Conservation (phyloP, 2,797 vertebrate species). For the Callimico goeldii region DNA sequence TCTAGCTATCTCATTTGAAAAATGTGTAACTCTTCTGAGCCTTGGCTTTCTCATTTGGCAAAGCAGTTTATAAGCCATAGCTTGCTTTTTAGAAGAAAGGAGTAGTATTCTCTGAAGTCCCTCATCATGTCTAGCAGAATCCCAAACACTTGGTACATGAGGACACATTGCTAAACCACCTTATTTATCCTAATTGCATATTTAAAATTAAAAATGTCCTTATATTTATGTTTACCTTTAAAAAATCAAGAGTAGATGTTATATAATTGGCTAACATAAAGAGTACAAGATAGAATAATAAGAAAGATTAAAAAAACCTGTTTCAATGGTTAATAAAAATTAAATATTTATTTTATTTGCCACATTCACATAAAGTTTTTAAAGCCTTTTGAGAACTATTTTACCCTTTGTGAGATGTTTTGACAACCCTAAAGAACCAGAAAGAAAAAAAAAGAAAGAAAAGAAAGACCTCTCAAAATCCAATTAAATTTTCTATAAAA, state of each 20-base stretch:
- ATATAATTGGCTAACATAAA: background rate
- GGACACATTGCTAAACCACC: background rate
- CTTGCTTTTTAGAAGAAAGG: background rate
- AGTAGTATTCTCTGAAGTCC: background rate
- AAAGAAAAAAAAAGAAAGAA: background rate
- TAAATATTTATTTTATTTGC: background rate
- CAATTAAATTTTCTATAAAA: conserved; percentile 1
- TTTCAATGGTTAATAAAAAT: background rate
- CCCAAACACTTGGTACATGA: background rate
- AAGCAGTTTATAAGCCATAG: background rate
- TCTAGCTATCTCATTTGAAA: background rate
- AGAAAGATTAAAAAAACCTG: background rate
- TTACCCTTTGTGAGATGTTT: background rate
- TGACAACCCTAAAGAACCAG: background rate
- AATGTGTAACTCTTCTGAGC: background rate
- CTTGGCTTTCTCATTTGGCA: background rate
- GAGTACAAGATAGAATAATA: background rate
- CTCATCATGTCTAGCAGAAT: background rate
- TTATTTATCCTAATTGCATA: background rate
- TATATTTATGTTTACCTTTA: background rate
- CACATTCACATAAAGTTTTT: background rate
- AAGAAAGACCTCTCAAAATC: background rate
- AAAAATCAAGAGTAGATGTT: background rate
- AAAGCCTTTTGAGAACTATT: background rate
- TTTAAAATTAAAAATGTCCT: background rate